A percentile compares a stretch with the other conserved stretches of the same genome.
Conservation (phyloP, 2,888 invertebrate genomes). For the Iselma pallidipennis region DNA sequence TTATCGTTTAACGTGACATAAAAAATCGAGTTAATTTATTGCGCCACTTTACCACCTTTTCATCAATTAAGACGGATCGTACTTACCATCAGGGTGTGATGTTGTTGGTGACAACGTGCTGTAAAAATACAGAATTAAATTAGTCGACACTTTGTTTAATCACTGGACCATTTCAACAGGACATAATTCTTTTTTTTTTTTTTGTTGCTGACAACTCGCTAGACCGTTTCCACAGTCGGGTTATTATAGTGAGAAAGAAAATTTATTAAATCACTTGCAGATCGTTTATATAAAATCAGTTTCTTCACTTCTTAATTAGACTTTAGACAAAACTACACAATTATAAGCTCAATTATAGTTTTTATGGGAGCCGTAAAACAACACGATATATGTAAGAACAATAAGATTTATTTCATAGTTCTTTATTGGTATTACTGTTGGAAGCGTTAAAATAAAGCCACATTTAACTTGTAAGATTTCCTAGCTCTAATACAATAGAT, state of each 20-base stretch:
- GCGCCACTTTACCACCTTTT: constrained; percentile 36
- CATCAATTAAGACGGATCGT: constrained; percentile 32
- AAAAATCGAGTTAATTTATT: constrained; percentile 43
- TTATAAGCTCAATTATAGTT: too few relatives aligned
- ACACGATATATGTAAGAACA: too few relatives aligned
- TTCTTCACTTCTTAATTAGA: too few relatives aligned
- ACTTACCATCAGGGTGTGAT: constrained; percentile 20
- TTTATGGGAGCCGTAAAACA: too few relatives aligned
- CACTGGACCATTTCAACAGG: constrained; percentile 27
- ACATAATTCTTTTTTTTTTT: constrained; percentile 24
- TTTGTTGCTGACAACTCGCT: not conserved
- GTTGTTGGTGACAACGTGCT: constrained; percentile 11
- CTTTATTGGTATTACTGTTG: too few relatives aligned
- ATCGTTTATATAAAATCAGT: too few relatives aligned
- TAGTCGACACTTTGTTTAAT: constrained; percentile 30
- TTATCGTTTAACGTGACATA: constrained; percentile 42
- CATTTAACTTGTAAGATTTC: too few relatives aligned
- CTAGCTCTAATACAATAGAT: too few relatives aligned
- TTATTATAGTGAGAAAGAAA: not conserved
- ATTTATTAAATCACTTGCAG: too few relatives aligned
- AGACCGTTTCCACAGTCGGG: not conserved
- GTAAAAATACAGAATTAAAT: constrained; percentile 24
- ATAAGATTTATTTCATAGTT: too few relatives aligned
- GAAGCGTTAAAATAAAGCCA: too few relatives aligned
- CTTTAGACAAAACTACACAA: too few relatives aligned